Evolutionary conservation across 2,888 invertebrate species (phyloP).

Genomic region (Spilarctia lutea): DNA sequence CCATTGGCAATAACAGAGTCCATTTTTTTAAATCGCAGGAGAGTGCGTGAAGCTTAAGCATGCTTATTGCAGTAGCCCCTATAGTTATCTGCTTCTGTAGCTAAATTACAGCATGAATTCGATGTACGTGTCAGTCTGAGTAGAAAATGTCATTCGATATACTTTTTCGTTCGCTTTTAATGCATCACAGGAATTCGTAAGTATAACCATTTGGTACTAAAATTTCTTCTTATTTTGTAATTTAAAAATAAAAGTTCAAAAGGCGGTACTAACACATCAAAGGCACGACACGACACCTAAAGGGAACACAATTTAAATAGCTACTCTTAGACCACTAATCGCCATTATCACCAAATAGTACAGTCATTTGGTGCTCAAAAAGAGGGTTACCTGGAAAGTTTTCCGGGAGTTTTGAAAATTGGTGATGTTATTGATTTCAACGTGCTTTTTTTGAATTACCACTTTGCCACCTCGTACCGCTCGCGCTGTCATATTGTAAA

Average conservation of each 20-base stretch:
- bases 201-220: constrained; percentile 48
- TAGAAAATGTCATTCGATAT: constrained; percentile 48
- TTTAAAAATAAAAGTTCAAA: background rate
- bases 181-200: constrained; percentile 66
- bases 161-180: constrained; percentile 58
- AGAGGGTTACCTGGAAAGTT: too few species aligned
- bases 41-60: constrained; percentile 57
- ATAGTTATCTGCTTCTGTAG: constrained; percentile 53
- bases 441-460: too few species aligned
- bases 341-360: constrained; percentile 8
- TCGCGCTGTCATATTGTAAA: too few species aligned
- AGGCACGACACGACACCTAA: constrained; percentile 22
- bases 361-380: too few species aligned
- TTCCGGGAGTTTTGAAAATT: too few species aligned
- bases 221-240: background rate
- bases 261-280: constrained; percentile 18
- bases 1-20: constrained; percentile 40
- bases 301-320: constrained; percentile 11
- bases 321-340: background rate
- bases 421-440: too few species aligned
- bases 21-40: constrained; percentile 44
- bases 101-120: constrained; percentile 47
- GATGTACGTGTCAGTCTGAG: constrained; percentile 46
- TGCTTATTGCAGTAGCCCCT: constrained; percentile 54
- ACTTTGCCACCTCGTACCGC: too few species aligned